Evolutionary conservation across 2,797 vertebrate species (phyloP), one percentile per base, ranked within the genome.

Genomic region (Pyrocephalus nanus): DNA sequence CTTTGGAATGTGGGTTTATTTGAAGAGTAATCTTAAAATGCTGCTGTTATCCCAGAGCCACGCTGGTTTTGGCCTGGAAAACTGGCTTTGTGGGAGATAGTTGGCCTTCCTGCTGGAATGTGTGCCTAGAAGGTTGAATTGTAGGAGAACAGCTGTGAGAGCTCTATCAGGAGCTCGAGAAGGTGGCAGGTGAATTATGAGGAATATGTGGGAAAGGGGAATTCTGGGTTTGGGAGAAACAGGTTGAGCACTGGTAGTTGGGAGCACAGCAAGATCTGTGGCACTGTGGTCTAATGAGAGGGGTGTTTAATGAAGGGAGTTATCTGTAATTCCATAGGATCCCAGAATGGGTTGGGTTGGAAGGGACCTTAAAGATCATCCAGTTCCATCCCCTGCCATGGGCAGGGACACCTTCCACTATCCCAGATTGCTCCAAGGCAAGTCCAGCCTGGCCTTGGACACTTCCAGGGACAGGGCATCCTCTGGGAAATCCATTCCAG

Each of bases 381-480:
- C 12, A 0, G 6, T 40, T 0, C 48, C 34, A 34, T 5, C 11
- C 34, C 23, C 29, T n/a, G 27, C 47, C 83, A 25, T 6, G 38
- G 42, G n/a, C 57, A 62, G 65, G 34, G 57, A 42, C 57, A 55
- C 10, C 19, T 72, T 0, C 57, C 45, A 21, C 45, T 6, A 0
- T 5, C 45, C 53, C 69, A 53, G 67, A 27, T 0, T 30, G 53
- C 45, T 73, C 69, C 66, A 12, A 27, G 11, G 29, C 11, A 13
- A 0, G 0, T 22, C 65, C 51, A 65, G 0, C 51, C 43, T 65
- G n/a, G 16, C n/a, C 45, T 66, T 14, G 75, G n/a, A 0, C 22
- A 38, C 8, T 78, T 0, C 60, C 75, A 79, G 67, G 51, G 38
- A n/a, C 45, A 43, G 51, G 29, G 11, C 58, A 79, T 51, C 0